Percentiles rank a stretch among this genome's conserved stretches.
Evolutionary conservation across 2,797 vertebrate genomes (phyloP).

Genomic region (Heliangelus exortis): DNA sequence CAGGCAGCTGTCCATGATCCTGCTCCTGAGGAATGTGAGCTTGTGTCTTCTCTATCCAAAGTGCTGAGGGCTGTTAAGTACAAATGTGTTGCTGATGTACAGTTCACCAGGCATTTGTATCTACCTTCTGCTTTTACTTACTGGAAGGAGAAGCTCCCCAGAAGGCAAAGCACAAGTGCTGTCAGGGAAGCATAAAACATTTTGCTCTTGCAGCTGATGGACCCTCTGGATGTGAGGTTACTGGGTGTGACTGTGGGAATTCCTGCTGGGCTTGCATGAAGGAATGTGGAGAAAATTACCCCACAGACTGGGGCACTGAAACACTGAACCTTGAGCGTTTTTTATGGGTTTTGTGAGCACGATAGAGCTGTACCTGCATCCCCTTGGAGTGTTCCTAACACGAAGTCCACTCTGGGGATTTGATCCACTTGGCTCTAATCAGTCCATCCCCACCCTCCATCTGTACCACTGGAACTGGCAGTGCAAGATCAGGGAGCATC

Average conservation of each 20-base stretch:
- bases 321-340: neutral
- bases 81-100: neutral
- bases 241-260: neutral
- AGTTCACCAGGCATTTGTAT: neutral
- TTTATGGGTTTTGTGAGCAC: neutral
- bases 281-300: neutral
- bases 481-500: neutral
- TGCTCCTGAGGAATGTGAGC: neutral
- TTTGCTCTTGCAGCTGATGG: neutral
- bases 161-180: neutral
- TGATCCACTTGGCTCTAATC: neutral
- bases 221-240: neutral
- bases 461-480: neutral
- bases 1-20: neutral
- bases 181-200: neutral
- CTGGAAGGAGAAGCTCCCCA: neutral
- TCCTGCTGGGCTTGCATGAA: neutral
- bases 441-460: too few species aligned
- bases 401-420: neutral
- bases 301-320: neutral
- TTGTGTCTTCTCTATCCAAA: neutral
- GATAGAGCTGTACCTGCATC: neutral
- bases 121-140: neutral
- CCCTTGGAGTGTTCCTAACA: neutral
- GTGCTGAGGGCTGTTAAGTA: neutral